Base-by-base conservation (phyloP, 2,113 vertebrate genomes). In the Leucosticte australis region DNA sequence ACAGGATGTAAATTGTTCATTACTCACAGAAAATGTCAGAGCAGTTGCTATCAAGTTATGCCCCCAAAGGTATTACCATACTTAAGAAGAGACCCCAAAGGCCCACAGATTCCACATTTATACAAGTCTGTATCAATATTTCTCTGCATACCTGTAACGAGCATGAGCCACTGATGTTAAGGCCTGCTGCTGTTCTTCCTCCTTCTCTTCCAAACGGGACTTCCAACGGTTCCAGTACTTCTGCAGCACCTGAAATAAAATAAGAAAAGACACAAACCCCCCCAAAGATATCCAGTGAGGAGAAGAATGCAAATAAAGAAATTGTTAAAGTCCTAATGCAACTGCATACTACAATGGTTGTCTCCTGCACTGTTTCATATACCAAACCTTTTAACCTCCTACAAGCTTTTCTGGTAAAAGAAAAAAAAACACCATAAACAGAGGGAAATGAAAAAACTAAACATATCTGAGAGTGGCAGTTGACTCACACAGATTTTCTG, bases 191-290 rank as follows among this genome's bases (percentile, higher is more conserved):
- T 87, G 77, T 30, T 87, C 63, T 24, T 99, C 98, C 84, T 99
- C 98, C 65, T 96, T 97, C 92, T 98, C 97, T 85, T 99, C 99
- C 41, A 98, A 60, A 46, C 35, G 59, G 49, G 83, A 92, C 69
- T 97, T 98, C 99, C 99, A 99, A 65, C 18, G 0, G 80, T 73
- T 97, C 99, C 99, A 99, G 95, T 96, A 98, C 60, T 86, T 98
- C 31, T 44, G 86, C 49, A 98, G 89, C 47, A 99, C 39, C 99
- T 99, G 83, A 57, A 94, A 67, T 41, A 82, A 70, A 87, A 90
- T 12, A 87, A 53, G 15, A 67, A 67, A 28, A 44, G 33, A 87
- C 11, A 71, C 37, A 13, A 53, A 71, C 11, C 8, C 13, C 14
- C 7, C 7, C 20, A 53, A 4, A 70, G 31, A 18, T 22, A 77